Conservation (phyloP, 2,888 invertebrate genomes). For the Phasia obesa region DNA sequence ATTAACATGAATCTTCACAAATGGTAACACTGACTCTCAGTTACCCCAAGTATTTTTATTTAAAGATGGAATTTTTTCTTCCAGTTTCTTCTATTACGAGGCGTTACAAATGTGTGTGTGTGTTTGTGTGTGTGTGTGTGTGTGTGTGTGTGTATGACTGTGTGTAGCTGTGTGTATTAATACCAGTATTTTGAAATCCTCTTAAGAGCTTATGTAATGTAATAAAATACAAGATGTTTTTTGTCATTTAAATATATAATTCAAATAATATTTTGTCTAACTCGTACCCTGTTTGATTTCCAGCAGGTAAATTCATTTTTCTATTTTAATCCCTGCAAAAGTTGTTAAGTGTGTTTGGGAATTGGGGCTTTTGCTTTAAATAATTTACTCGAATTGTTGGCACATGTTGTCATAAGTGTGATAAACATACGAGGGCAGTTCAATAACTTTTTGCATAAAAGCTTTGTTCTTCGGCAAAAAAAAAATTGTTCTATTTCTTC, state of each 20-base stretch:
- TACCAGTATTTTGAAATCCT: conserved; percentile 16
- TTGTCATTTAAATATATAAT: neutral
- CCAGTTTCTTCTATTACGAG: neutral
- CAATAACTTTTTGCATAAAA: too few relatives aligned
- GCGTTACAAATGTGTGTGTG: neutral
- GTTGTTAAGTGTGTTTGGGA: conserved; percentile 5
- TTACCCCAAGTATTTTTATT: too few relatives aligned
- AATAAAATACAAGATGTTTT: neutral
- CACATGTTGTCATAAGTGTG: neutral
- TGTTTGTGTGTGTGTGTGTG: neutral
- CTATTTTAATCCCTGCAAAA: neutral
- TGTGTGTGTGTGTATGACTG: too few relatives aligned
- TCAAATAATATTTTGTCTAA: neutral
- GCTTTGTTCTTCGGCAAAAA: too few relatives aligned
- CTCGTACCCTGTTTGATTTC: neutral
- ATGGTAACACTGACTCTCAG: too few relatives aligned
- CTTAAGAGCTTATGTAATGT: conserved; percentile 19
- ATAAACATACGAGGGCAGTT: neutral
- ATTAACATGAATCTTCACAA: too few relatives aligned
- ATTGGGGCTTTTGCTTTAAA: conserved; percentile 10
- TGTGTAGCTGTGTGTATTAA: too few relatives aligned
- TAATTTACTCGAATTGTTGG: neutral
- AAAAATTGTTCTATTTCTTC: too few relatives aligned
- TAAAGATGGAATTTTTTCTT: too few relatives aligned
- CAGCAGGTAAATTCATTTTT: neutral